phyloP scores from a whole-genome alignment of 2,113 vertebrate genomes.

The Oreochromis niloticus region DNA sequence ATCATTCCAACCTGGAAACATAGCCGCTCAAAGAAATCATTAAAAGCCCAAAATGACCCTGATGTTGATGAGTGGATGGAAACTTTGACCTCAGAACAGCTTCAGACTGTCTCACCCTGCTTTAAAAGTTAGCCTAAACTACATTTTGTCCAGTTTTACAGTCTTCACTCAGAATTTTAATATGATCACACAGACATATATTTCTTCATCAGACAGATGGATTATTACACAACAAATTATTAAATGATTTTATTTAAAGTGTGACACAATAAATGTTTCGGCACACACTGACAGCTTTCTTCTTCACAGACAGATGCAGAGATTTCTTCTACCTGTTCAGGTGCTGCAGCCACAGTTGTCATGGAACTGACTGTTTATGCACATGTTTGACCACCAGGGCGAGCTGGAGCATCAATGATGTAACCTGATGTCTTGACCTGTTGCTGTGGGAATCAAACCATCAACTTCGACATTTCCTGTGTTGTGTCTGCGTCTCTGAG shows the following conservation, averaged over 20 bases:
- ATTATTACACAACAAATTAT: background rate
- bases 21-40: background rate
- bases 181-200: background rate
- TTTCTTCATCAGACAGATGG: background rate
- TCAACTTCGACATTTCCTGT: background rate
- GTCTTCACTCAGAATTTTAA: background rate
- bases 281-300: background rate
- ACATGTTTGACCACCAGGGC: background rate
- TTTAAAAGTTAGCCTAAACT: background rate
- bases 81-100: background rate
- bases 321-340: background rate
- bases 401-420: background rate
- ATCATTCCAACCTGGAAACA: background rate
- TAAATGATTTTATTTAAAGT: background rate
- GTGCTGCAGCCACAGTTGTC: background rate
- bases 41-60: background rate
- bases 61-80: background rate
- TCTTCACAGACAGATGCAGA: background rate
- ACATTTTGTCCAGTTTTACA: background rate
- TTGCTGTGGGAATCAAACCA: background rate
- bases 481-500: background rate
- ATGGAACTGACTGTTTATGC: background rate
- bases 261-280: background rate
- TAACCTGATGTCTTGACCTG: background rate
- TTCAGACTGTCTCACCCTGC: background rate